phyloP scores from a whole-genome alignment of 2,888 invertebrate species.

The Cremastobaeus sp. region DNA sequence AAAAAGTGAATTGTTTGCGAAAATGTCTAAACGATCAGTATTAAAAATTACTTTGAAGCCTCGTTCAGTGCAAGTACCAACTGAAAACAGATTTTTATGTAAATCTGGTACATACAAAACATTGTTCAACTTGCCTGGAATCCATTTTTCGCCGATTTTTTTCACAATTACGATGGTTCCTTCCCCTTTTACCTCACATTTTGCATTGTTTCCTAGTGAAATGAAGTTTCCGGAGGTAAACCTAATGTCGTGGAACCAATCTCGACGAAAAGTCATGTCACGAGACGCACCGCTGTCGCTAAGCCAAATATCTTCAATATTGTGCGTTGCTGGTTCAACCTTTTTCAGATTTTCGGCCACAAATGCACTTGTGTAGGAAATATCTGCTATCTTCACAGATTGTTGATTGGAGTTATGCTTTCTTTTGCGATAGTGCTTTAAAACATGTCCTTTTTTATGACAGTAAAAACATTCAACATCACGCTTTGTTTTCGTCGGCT shows the following conservation, averaged over 20 bases:
- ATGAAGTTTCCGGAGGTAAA: neutral
- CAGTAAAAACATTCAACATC: constrained; percentile 35
- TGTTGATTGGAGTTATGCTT: constrained; percentile 5
- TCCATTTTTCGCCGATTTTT: constrained; percentile 13
- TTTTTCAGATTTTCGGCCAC: neutral
- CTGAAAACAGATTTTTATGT: constrained; percentile 24
- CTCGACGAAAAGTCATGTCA: constrained; percentile 26
- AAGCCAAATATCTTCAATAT: constrained; percentile 24
- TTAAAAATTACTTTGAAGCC: constrained; percentile 11
- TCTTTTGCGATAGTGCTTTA: constrained; percentile 16
- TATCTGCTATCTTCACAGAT: neutral
- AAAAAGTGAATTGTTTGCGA: neutral
- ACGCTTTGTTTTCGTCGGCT: constrained; percentile 2
- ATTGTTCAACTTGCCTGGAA: constrained; percentile 25
- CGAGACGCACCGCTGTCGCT: constrained; percentile 19
- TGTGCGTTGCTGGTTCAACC: neutral
- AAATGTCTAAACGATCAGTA: constrained; percentile 1
- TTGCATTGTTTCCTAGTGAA: constrained; percentile 14
- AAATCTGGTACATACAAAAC: constrained; percentile 27
- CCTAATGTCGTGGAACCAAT: constrained; percentile 21
- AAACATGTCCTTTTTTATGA: constrained; percentile 38
- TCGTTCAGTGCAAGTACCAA: constrained; percentile 13
- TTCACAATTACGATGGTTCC: constrained; percentile 23
- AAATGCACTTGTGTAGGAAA: constrained; percentile 6
- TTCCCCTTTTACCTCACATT: constrained; percentile 29